Conservation (phyloP, 2,113 vertebrate genomes). For the Synchiropus splendidus region DNA sequence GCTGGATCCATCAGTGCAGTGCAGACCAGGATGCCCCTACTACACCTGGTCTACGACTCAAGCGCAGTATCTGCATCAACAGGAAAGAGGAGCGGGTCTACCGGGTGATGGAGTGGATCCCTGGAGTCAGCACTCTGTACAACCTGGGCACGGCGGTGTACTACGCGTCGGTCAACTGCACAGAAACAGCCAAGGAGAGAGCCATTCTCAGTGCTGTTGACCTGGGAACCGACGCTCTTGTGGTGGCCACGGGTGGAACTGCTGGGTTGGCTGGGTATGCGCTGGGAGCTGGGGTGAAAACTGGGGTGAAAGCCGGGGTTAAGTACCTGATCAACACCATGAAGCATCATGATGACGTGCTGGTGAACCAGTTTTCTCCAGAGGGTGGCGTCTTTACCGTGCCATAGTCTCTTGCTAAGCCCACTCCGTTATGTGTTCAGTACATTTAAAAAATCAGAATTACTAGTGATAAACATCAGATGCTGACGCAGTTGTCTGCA, state of each 20-base stretch:
- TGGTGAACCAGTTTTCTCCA: conserved; percentile 62
- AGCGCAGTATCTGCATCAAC: conserved; percentile 53
- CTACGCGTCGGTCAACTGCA: conserved; percentile 75
- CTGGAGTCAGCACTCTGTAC: conserved; percentile 74
- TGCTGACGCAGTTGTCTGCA: too few relatives aligned
- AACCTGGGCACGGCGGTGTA: conserved; percentile 82
- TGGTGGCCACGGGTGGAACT: conserved; percentile 49
- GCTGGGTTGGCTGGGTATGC: conserved; percentile 56
- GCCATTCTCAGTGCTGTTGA: conserved; percentile 72
- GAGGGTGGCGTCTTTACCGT: conserved; percentile 44
- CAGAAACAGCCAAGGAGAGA: conserved; percentile 65
- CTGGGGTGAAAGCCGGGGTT: conserved; percentile 68
- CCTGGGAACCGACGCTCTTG: conserved; percentile 73
- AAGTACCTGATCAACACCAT: conserved; percentile 62
- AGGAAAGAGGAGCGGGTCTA: conserved; percentile 63
- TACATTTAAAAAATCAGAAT: too few relatives aligned
- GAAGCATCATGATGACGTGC: conserved; percentile 53
- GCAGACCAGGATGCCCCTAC: background rate
- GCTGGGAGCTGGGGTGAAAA: conserved; percentile 67
- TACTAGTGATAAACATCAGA: too few relatives aligned
- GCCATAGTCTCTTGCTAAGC: conserved; percentile 15
- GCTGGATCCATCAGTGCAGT: conserved; percentile 56
- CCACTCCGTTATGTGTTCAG: too few relatives aligned
- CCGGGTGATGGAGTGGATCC: conserved; percentile 66
- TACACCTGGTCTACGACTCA: conserved; percentile 12